Conservation (phyloP, 2,888 invertebrate genomes). For the Rotaria socialis region DNA sequence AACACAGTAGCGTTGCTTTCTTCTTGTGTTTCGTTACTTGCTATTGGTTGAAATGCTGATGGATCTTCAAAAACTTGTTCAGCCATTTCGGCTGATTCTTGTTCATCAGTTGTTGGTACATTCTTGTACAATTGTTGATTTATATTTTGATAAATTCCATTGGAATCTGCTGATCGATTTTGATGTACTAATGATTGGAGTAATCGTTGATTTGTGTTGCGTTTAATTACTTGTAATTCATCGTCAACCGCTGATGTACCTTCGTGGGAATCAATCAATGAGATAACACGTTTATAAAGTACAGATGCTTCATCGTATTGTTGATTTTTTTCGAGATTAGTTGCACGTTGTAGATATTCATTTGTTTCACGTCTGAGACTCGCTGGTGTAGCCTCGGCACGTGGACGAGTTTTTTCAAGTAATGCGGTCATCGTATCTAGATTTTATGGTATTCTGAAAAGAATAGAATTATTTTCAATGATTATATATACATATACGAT, state of each 20-base stretch:
- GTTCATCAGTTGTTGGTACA: neutral
- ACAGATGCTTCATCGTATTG: conserved; percentile 21
- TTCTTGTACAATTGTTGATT: neutral
- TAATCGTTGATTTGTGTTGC: conserved; percentile 7
- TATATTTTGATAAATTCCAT: neutral
- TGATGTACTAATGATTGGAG: neutral
- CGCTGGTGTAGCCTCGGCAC: neutral
- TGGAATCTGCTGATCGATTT: neutral
- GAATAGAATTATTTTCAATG: too few species aligned
- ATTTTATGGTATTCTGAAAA: too few species aligned
- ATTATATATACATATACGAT: neutral
- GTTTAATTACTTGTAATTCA: neutral
- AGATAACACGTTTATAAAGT: conserved; percentile 26
- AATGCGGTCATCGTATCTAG: neutral
- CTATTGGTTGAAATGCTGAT: neutral
- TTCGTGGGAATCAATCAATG: neutral
- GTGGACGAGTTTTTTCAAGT: neutral
- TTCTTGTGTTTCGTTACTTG: neutral
- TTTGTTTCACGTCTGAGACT: conserved; percentile 21
- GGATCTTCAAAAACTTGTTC: conserved; percentile 26
- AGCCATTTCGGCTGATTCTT: neutral
- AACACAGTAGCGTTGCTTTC: conserved; percentile 38
- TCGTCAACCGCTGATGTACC: neutral
- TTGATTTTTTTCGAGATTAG: neutral
- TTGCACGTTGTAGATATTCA: conserved; percentile 13